Base-by-base conservation (phyloP, 1,140 invertebrate species). In the Neuroterus valhalla region DNA sequence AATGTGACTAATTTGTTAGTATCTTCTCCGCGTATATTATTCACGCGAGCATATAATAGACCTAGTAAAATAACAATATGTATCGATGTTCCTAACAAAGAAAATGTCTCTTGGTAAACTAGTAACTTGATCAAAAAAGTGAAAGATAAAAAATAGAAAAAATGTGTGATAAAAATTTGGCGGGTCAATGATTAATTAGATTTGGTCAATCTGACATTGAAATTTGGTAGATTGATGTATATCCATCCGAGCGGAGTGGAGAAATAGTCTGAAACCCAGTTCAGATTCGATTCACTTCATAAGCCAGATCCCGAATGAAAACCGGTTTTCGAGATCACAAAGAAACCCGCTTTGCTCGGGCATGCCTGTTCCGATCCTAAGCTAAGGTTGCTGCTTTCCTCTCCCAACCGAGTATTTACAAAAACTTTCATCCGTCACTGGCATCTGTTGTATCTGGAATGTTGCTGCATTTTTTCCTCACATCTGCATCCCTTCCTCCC, bases 261-360 rank as follows among this genome's bases (percentile, higher is more conserved):
- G 31, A 62, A 31, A 62, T 15, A 62, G 55, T 26, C 23, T 15
- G 55, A 62, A 62, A 62, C 55, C 55, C 14, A 62, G 55, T 74
- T 74, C 72, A 62, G 66, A 55, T 55, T 68, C 72, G 44, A 74
- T 74, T 74, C 72, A 74, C 72, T 74, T 69, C 66, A 69, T 74
- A 69, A 74, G 46, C 50, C 42, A 46, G 72, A 74, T 52, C 72
- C 67, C 72, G 67, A 74, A 74, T 69, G 80, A 74, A 78, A 84
- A 84, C 82, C 82, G 82, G 82, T 84, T 84, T 68, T 81, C 69
- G 66, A 62, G 78, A 83, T 83, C 80, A 83, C 82, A 84, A 84
- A 84, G 82, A 84, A 83, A 74, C 78, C 71, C 71, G 50, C 67
- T 68, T 48, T 70, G 31, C 68, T 72, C 74, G 71, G 72, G 67